Percentiles rank a stretch among this genome's conserved stretches.
phyloP scores from a whole-genome alignment of 1,140 invertebrate species.

The Drosophila rufa region DNA sequence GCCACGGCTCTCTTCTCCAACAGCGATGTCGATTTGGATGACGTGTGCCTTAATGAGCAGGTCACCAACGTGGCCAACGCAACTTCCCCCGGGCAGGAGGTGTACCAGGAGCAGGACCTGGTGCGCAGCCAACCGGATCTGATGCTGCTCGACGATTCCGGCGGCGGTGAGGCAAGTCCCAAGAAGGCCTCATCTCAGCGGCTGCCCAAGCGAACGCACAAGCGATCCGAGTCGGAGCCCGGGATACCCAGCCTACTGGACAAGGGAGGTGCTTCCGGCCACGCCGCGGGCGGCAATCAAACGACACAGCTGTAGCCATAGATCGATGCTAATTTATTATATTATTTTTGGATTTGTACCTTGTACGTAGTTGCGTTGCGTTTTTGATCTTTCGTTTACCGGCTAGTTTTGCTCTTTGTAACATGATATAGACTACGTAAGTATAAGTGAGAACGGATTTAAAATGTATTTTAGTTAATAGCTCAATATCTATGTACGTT shows the following conservation, averaged over 20 bases:
- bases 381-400: slow-evolving; percentile 23
- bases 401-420: slow-evolving; percentile 13
- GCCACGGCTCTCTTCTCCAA: slow-evolving; percentile 94
- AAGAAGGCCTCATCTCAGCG: slow-evolving; percentile 49
- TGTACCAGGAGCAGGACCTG: slow-evolving; percentile 77
- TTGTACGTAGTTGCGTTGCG: slow-evolving; percentile 46
- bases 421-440: slow-evolving; percentile 20
- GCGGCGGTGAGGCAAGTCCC: slow-evolving; percentile 21
- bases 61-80: slow-evolving; percentile 87
- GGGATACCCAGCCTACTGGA: slow-evolving; percentile 60
- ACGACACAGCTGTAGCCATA: slow-evolving; percentile 51
- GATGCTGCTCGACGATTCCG: slow-evolving; percentile 56
- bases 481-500: slow-evolving; percentile 6
- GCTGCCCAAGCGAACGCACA: slow-evolving; percentile 77
- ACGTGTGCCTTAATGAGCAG: slow-evolving; percentile 91
- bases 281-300: slow-evolving; percentile 19
- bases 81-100: slow-evolving; percentile 51
- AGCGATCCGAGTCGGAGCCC: slow-evolving; percentile 85
- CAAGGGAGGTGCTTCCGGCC: slow-evolving; percentile 20
- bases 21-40: slow-evolving; percentile 94
- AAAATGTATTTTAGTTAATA: slow-evolving; percentile 33
- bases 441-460: slow-evolving; percentile 26
- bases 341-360: slow-evolving; percentile 18
- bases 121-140: slow-evolving; percentile 85
- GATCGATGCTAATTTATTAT: slow-evolving; percentile 52